Conservation (phyloP, 2,113 vertebrate species). For the Centropus unirufus region DNA sequence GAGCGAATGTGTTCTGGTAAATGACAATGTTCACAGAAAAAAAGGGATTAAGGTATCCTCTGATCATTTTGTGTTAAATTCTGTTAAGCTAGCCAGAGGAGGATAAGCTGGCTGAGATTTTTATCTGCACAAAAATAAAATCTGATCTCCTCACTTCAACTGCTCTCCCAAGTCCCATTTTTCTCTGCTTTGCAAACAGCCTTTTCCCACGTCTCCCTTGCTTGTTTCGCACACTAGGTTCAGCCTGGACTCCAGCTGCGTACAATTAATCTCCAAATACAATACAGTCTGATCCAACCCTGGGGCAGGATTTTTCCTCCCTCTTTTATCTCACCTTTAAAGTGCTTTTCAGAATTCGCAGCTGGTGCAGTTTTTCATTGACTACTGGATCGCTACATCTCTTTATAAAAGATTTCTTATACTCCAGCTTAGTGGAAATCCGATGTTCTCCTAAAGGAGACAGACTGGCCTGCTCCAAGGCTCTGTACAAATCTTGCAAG, state of each 20-base stretch:
- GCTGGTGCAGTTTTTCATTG: conserved; percentile 95
- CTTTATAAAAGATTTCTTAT: conserved; percentile 91
- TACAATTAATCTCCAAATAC: neutral
- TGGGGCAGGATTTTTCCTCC: conserved; percentile 26
- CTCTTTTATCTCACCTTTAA: conserved; percentile 88
- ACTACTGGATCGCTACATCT: conserved; percentile 93
- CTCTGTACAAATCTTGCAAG: conserved; percentile 93
- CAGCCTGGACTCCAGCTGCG: neutral
- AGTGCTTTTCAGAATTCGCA: conserved; percentile 96
- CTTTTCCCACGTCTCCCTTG: neutral
- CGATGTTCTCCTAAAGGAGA: conserved; percentile 89
- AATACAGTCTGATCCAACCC: neutral
- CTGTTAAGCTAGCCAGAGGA: conserved; percentile 14
- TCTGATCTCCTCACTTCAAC: neutral
- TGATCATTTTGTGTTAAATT: neutral
- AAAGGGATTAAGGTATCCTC: neutral
- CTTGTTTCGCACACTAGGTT: neutral
- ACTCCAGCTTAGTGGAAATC: conserved; percentile 91
- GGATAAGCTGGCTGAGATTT: conserved; percentile 12
- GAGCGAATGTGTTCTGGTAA: neutral
- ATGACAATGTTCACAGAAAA: conserved; percentile 17
- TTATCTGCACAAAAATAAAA: conserved; percentile 26
- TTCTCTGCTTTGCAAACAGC: neutral
- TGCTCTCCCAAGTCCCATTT: neutral
- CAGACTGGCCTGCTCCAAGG: conserved; percentile 92